Percentiles rank a stretch among this genome's conserved stretches.
Evolutionary conservation across 2,797 vertebrate species (phyloP).

Genomic region (Hydrophis major): DNA sequence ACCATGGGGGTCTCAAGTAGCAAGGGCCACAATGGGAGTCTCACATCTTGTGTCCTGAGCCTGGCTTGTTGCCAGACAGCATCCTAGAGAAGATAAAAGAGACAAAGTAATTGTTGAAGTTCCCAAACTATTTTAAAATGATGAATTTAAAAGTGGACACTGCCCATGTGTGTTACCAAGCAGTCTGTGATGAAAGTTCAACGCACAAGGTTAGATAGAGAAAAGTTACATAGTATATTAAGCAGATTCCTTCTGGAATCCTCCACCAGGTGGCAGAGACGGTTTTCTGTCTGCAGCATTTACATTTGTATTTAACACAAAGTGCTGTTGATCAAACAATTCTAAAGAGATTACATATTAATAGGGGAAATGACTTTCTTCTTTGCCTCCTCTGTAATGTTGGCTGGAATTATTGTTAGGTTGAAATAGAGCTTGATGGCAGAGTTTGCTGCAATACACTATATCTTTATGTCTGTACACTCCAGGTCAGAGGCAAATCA

Average conservation of each 20-base stretch:
- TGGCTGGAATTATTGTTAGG: background rate
- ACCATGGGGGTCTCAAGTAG: background rate
- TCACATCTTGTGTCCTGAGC: background rate
- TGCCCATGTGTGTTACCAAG: background rate
- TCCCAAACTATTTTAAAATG: background rate
- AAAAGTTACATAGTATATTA: background rate
- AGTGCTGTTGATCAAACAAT: background rate
- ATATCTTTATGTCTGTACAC: background rate
- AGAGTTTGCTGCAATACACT: background rate
- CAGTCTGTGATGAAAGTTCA: background rate
- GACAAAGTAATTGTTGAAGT: constrained; percentile 18
- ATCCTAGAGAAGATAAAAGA: constrained; percentile 39
- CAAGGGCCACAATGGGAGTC: background rate
- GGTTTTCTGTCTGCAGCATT: background rate
- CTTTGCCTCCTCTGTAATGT: background rate
- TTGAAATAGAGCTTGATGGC: background rate
- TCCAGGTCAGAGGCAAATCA: background rate
- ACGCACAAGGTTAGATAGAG: background rate
- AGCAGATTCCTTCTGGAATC: background rate
- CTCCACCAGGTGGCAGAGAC: background rate
- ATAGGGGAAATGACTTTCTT: background rate
- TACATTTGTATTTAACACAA: background rate
- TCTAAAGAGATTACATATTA: background rate
- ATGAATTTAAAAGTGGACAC: background rate
- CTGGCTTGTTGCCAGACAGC: background rate